These are phyloP conservation scores for Siniperca undulata DNA, from an alignment of 2,797 vertebrate genomes.

Conservation along the genomic window DNA sequence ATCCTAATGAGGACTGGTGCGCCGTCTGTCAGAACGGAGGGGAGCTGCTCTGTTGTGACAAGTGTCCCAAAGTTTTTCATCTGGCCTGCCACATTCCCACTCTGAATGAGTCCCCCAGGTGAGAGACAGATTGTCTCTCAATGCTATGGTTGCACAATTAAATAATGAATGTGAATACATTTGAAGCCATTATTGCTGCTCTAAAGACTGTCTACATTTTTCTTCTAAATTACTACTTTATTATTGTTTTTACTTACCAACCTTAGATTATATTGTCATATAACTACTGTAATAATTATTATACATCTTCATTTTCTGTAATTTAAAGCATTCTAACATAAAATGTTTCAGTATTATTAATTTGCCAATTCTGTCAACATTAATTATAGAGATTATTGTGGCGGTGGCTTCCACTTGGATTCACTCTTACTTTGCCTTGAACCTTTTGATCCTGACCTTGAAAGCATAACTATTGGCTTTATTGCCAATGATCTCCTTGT, in stretches of 20 bases:
- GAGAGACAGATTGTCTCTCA: slow-evolving; percentile 49
- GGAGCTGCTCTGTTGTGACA: slow-evolving; percentile 96
- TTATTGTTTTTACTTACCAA: background rate
- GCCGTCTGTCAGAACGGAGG: slow-evolving; percentile 99
- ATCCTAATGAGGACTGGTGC: slow-evolving; percentile 97
- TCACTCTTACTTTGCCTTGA: background rate
- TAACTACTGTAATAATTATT: background rate
- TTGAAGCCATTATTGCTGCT: background rate
- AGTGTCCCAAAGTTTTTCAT: slow-evolving; percentile 98
- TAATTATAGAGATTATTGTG: background rate
- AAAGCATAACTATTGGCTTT: background rate
- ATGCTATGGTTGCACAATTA: background rate
- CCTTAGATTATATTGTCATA: background rate
- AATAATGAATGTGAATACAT: background rate
- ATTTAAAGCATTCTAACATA: background rate
- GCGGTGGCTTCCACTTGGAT: background rate
- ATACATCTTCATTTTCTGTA: background rate
- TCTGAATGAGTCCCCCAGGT: slow-evolving; percentile 95
- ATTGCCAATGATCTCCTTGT: background rate
- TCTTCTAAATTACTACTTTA: background rate
- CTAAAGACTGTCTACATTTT: background rate
- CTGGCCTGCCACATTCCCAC: slow-evolving; percentile 95
- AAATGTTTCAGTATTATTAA: background rate
- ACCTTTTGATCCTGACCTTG: background rate
- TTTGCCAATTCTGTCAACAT: background rate